Evolutionary conservation across 2,888 invertebrate species (phyloP), one percentile per base, ranked within the genome.

Genomic region (Pterobdella sp.): DNA sequence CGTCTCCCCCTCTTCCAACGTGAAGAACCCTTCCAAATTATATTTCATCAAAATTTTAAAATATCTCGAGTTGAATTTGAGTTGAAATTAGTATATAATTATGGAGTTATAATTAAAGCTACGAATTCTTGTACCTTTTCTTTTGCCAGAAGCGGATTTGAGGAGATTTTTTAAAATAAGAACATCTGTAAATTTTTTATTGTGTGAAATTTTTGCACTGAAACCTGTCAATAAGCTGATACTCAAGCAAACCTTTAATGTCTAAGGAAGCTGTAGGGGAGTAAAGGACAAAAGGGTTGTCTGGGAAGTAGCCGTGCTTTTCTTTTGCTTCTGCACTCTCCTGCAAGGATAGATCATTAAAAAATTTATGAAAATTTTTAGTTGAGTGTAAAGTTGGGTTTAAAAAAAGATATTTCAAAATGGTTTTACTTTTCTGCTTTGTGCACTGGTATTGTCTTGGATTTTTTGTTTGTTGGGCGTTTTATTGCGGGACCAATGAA

Each of bases 401-500:
- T 63, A 10, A 7, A 7, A 29, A 29, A 63, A 63, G 31, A 63
- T 26, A n/a, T 14, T n/a, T 14, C 49, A 22, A 42, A 42, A 42
- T 42, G 22, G n/a, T 14, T 26, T 29, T n/a, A 29, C 26, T 26
- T 63, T 26, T 63, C 63, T 63, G n/a, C n/a, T 65, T 7, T 65
- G 35, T 65, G 32, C 4, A 4, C 29, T 7, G 26, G 4, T 31
- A n/a, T 63, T 35, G 14, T 36, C 31, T 14, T n/a, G 18, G 22
- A 1, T 22, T 29, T 29, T 29, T 4, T 14, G 31, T 31, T 32
- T 32, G 4, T 29, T 3, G 26, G 49, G n/a, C 49, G 26, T 63
- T 63, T 26, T 60, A 29, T 35, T 37, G 52, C 52, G 52, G 35
- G 35, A 75, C 76, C 76, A 77, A 37, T 77, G 75, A 68, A 78